Percentiles rank a stretch among this genome's conserved stretches.
Evolutionary conservation across 2,113 vertebrate genomes (phyloP).

Genomic region (Pelusios castaneus): DNA sequence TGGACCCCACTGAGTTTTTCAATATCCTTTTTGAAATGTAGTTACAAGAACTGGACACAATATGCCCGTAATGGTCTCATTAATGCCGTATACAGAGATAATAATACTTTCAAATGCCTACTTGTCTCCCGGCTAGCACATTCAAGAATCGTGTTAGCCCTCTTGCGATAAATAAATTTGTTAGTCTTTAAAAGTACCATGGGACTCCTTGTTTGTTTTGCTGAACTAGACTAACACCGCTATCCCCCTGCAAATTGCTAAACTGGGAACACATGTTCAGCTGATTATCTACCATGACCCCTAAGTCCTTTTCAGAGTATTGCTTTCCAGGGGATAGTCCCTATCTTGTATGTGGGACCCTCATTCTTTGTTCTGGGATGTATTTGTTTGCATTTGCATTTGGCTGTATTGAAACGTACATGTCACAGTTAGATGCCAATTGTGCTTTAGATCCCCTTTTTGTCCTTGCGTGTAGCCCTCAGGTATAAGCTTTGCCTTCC

Average conservation of each 20-base stretch:
- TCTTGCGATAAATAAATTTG: background rate
- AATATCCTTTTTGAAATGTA: background rate
- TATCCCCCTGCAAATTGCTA: background rate
- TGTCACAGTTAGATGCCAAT: background rate
- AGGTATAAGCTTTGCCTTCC: too few species aligned
- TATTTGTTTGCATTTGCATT: background rate
- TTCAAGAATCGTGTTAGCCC: constrained; percentile 14
- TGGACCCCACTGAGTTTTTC: background rate
- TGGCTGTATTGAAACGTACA: constrained; percentile 7
- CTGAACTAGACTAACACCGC: too few species aligned
- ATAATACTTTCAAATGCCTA: constrained; percentile 9
- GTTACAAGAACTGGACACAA: background rate
- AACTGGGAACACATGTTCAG: constrained; percentile 40
- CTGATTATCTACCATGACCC: constrained; percentile 40
- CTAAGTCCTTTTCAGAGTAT: background rate
- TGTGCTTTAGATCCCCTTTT: background rate
- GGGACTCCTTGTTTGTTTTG: too few species aligned
- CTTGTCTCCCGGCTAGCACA: background rate
- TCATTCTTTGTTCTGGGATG: constrained; percentile 52
- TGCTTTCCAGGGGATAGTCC: background rate
- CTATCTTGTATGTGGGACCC: constrained; percentile 29
- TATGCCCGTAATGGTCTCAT: background rate
- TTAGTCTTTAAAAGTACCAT: too few species aligned
- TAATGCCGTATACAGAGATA: background rate
- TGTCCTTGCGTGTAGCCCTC: background rate